Base-by-base conservation (phyloP, 1,140 invertebrate species). In the Drosophila mojavensis region DNA sequence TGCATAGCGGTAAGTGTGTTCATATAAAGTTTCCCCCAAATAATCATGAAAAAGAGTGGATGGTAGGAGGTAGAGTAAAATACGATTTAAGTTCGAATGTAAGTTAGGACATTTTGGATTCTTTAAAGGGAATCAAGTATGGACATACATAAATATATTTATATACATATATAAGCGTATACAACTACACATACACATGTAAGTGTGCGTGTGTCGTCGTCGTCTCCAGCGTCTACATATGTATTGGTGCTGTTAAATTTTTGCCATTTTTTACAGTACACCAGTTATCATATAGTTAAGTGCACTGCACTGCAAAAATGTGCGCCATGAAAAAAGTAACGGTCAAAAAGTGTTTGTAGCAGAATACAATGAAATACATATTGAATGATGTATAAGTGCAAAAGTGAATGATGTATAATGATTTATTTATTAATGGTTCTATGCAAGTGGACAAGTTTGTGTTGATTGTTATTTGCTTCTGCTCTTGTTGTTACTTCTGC, bases 1-100 rank as follows among this genome's bases (percentile, higher is more conserved):
- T 63, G 63, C 58, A 69, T 72, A 76, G 71, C 53, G 82, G 82
- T 86, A 88, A 86, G 82, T 86, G 43, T 39, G 9, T 13, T 20
- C 60, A 28, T 54, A 30, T 10, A 73, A 59, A 26, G 28, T 47
- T 43, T 24, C 20, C 17, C 26, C 28, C 45, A 26, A 47, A 51
- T 39, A 30, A 28, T 24, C 15, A 24, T 33, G 7, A 10, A 50
- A 53, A n/a, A 28, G 17, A 39, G 30, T 28, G 47, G 3, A 17
- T 5, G 10, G 5, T 7, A 1, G 6, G 15, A 45, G 5, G 5
- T n/a, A 45, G 43, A 10, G 48, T 1, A 20, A 50, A 11, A 50
- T 26, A 50, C 17, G 5, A 50, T 62, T 28, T 69, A 62, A 62
- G 48, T 73, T 61, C 17, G n/a, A 55, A 55, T 69, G 55, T 68